These are phyloP conservation scores for Ptychobarbus kaznakovi DNA, from an alignment of 2,797 vertebrate species.

Conservation along the genomic window DNA sequence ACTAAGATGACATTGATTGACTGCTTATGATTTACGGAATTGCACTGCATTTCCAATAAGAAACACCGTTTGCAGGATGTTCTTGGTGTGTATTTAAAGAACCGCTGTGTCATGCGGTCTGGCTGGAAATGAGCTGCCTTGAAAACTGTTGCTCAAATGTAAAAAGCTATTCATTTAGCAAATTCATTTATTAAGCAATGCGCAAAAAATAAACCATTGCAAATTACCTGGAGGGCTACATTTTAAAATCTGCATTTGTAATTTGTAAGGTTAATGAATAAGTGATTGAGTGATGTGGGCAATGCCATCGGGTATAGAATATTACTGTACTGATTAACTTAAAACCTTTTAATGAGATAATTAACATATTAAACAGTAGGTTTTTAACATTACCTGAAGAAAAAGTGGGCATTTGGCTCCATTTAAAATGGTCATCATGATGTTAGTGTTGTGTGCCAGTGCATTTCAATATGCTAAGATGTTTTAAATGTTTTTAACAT, in stretches of 20 bases:
- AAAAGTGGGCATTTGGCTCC: neutral
- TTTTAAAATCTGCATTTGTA: conserved; percentile 7
- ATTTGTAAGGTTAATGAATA: conserved; percentile 11
- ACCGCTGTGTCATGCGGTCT: neutral
- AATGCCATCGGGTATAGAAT: neutral
- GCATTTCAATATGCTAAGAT: neutral
- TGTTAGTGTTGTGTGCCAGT: neutral
- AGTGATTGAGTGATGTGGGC: neutral
- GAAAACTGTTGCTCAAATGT: neutral
- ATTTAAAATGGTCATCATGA: neutral
- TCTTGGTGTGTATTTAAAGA: conserved; percentile 33
- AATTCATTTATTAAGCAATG: conserved; percentile 11
- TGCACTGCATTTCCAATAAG: neutral
- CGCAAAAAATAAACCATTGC: neutral
- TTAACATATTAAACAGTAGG: neutral
- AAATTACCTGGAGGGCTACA: neutral
- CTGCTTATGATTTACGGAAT: conserved; percentile 39
- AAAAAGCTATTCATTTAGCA: neutral
- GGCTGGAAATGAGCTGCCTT: neutral
- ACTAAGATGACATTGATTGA: conserved; percentile 36
- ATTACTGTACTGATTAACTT: neutral
- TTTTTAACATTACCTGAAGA: neutral
- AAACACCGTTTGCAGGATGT: conserved; percentile 18
- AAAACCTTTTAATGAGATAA: neutral
- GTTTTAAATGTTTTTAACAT: neutral